Base-by-base conservation (phyloP, 2,113 vertebrate genomes). In the Pontoporia blainvillei region DNA sequence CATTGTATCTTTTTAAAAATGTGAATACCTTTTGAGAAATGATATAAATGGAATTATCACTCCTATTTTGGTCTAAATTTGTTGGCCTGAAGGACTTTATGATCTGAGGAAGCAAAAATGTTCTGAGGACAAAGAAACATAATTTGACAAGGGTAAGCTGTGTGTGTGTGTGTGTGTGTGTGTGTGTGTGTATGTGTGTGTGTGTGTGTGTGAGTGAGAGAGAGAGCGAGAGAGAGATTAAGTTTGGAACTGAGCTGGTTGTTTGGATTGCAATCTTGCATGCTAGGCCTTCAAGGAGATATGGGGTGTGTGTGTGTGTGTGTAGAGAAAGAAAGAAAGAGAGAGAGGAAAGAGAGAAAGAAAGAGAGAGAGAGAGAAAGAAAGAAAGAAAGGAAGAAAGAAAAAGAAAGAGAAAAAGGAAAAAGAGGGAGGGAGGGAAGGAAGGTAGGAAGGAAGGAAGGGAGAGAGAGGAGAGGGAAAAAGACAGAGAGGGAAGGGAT, bases 41-140 rank as follows among this genome's bases (percentile, higher is more conserved):
- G 46, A 20, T 36, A 94, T 62, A 82, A 59, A 75, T 34, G 62
- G 59, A 94, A 93, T 87, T 36, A 93, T 82, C 21, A 69, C 11
- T 94, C 62, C 64, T 57, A 54, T 61, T 90, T 92, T 95, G 25
- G 15, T 71, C 11, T 62, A 79, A 95, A 94, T 85, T 72, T 94
- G 36, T 59, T 84, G 61, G 36, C 21, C 4, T 59, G 31, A 92
- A 75, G 31, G 27, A 36, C 1, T 64, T n/a, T 12, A 13, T 49
- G 44, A 81, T 23, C 11, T 18, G 27, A 94, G 5, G 72, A 17
- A 71, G 15, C 2, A 94, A 91, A 94, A 83, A 39, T 71, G 31
- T 49, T 69, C 7, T 64, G 29, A 39, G 34, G 23, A 67, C 7
- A 15, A 49, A 46, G 34, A 14, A 59, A 29, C 4, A 13, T 91